Evolutionary conservation across 2,113 vertebrate genomes (phyloP).

Genomic region (Phylloscopus whistleri): DNA sequence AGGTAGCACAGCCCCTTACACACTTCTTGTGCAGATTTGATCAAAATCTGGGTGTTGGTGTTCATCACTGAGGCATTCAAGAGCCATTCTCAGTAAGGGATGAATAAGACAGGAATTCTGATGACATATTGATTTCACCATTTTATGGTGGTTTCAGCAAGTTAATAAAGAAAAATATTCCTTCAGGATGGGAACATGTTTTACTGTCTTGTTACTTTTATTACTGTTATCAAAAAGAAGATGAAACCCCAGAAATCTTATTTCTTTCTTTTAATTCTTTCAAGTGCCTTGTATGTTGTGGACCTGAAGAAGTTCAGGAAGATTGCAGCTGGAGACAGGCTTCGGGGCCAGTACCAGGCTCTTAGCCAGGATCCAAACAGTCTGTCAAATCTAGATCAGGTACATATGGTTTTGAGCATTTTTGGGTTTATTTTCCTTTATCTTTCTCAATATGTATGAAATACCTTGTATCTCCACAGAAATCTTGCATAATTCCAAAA

Average conservation of each 20-base stretch:
- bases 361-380: constrained; percentile 97
- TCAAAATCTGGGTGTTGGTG: neutral
- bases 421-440: neutral
- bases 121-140: neutral
- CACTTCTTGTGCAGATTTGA: neutral
- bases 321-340: constrained; percentile 92
- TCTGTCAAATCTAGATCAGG: constrained; percentile 96
- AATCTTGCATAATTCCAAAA: neutral
- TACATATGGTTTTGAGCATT: constrained; percentile 26
- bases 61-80: neutral
- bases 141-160: neutral
- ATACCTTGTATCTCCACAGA: neutral
- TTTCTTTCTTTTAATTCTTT: neutral
- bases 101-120: neutral
- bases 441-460: neutral
- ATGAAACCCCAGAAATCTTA: neutral
- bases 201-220: neutral
- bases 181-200: neutral
- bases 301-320: constrained; percentile 94
- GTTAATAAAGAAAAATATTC: neutral
- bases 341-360: constrained; percentile 93
- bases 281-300: constrained; percentile 93
- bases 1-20: constrained; percentile 72
- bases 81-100: neutral
- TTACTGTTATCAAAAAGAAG: neutral